Base-by-base conservation (phyloP, 2,888 invertebrate genomes). In the Rapana venosa region DNA sequence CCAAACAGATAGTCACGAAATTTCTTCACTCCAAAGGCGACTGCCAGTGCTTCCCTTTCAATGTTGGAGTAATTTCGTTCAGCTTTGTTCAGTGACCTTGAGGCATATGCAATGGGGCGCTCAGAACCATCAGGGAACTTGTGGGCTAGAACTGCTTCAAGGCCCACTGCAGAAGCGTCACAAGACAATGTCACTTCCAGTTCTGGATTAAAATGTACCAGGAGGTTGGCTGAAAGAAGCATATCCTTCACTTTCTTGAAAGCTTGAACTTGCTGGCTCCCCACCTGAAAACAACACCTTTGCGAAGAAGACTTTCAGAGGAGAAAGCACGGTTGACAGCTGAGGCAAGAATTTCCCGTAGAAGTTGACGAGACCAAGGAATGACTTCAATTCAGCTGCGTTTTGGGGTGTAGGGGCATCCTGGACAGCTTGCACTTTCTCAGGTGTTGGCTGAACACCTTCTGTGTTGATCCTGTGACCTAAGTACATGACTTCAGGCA, bases 31-130 rank as follows among this genome's bases (percentile, higher is more conserved):
- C 95, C 96, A 91, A 94, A 96, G 26, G 96, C 93, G 11, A 96
- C 91, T 15, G 58, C 58, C 8, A 58, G 58, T 13, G 58, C 58
- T 58, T 58, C 58, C 15, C 58, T 58, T 15, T 58, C 94, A 92
- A 58, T 96, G 92, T 66, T 96, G 95, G 93, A 95, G 96, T 90
- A 95, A 94, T 87, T 96, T 95, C 22, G 96, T 90, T 92, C 96
- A 95, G 32, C 87, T 95, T 96, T 0, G 47, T 58, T 83, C 26
- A 88, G 84, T 30, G 83, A 47, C 20, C 66, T 20, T 2, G 88
- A 88, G 22, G 95, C 96, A 92, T 95, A 96, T 2, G 94, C 94
- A 61, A 96, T 96, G 8, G 96, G 96, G 91, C 94, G 91, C 90
- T 96, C 96, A n/a, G 92, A 90, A n/a, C 95, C 95, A 92, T 95